phyloP scores from a whole-genome alignment of 1,140 invertebrate species.

The Lepidurus apus region DNA sequence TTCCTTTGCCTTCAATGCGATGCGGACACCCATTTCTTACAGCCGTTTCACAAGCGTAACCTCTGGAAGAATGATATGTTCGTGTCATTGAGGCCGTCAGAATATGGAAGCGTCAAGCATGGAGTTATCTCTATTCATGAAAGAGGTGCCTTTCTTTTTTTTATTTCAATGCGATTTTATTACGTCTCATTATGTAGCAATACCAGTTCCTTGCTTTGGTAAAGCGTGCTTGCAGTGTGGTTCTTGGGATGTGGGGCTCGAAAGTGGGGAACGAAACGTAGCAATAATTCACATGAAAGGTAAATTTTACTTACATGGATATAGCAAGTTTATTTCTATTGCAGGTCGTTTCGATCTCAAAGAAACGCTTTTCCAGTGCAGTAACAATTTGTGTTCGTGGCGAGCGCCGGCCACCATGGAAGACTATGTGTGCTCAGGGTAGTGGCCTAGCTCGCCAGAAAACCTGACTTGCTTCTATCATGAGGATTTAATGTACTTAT shows the following conservation, averaged over 20 bases:
- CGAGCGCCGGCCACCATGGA: neutral
- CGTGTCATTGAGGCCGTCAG: neutral
- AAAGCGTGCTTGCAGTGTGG: neutral
- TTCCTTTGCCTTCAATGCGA: neutral
- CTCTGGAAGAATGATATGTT: neutral
- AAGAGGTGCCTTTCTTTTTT: neutral
- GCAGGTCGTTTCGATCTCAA: neutral
- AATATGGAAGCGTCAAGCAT: neutral
- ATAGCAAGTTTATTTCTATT: neutral
- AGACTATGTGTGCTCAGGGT: neutral
- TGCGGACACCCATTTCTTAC: neutral
- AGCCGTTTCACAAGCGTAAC: neutral
- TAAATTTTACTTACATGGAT: neutral
- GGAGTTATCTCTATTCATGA: too few relatives aligned
- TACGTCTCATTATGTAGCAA: neutral
- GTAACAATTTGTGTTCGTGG: neutral
- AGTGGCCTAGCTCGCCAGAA: neutral
- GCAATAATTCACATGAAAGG: neutral
- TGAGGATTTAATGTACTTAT: neutral
- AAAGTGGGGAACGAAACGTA: too few relatives aligned
- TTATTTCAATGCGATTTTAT: neutral
- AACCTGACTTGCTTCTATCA: neutral
- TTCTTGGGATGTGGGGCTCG: neutral
- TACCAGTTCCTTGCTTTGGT: neutral
- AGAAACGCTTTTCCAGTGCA: neutral